A percentile compares a stretch with the other conserved stretches of the same genome.
Conservation (phyloP, 2,888 invertebrate genomes). For the Morpho deidamia region DNA sequence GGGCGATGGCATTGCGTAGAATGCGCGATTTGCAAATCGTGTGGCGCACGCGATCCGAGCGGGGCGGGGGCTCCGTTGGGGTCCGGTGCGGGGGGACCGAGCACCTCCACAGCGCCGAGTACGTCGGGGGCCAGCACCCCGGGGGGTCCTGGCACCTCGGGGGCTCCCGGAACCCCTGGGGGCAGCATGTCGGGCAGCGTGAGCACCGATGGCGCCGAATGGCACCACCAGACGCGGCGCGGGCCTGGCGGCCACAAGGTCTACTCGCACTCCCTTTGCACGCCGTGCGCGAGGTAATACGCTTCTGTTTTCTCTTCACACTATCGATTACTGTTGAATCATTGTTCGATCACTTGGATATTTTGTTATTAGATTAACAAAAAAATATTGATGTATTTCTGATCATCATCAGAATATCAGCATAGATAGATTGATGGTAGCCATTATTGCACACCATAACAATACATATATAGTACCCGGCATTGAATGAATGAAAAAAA, state of each 20-base stretch:
- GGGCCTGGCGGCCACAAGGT: conserved; percentile 70
- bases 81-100: neutral
- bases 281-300: conserved; percentile 81
- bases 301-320: neutral
- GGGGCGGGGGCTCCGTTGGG: conserved; percentile 36
- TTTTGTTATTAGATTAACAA: too few relatives aligned
- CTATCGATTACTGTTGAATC: conserved; percentile 1
- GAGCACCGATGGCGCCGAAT: conserved; percentile 27
- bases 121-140: neutral
- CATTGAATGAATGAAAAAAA: too few relatives aligned
- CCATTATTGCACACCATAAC: too few relatives aligned
- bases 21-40: conserved; percentile 84
- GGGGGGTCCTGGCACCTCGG: neutral
- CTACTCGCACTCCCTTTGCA: conserved; percentile 81
- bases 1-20: conserved; percentile 92
- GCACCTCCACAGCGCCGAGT: neutral
- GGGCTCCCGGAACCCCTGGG: neutral
- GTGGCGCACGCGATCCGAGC: conserved; percentile 75
- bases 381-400: too few relatives aligned
- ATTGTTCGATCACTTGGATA: neutral
- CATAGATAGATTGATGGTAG: too few relatives aligned
- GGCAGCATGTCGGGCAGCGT: conserved; percentile 28
- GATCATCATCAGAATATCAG: too few relatives aligned
- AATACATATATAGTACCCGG: too few relatives aligned
- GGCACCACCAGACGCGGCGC: conserved; percentile 73